Evolutionary conservation across 2,888 invertebrate species (phyloP).

Genomic region (Oscheius myriophilus): DNA sequence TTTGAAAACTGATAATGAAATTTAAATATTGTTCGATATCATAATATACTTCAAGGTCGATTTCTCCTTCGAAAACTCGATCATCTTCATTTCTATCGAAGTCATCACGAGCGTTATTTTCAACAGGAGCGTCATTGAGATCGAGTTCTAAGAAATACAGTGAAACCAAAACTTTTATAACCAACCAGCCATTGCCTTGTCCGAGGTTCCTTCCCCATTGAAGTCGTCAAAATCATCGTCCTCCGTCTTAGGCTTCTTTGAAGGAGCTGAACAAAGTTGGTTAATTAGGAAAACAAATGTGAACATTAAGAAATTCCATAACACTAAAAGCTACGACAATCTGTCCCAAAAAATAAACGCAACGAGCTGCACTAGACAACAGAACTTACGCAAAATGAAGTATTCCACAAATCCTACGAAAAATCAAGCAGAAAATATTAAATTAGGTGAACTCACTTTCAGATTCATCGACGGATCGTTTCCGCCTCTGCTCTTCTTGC

Average conservation of each 20-base stretch:
- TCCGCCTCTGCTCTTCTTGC: constrained; percentile 12
- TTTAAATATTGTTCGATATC: neutral
- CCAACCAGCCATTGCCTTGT: too few species aligned
- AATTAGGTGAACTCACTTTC: constrained; percentile 17
- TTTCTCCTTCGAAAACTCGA: constrained; percentile 18
- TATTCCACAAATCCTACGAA: constrained; percentile 17
- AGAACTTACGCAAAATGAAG: constrained; percentile 23
- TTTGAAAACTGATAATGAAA: too few species aligned
- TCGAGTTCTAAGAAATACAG: constrained; percentile 20
- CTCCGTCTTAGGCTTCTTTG: constrained; percentile 3
- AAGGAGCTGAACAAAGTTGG: neutral
- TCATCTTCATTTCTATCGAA: constrained; percentile 20
- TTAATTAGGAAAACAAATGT: too few species aligned
- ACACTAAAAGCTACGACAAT: too few species aligned
- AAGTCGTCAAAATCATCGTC: constrained; percentile 23
- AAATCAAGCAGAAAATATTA: neutral
- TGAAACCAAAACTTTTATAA: too few species aligned
- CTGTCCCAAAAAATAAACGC: too few species aligned
- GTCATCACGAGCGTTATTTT: constrained; percentile 4
- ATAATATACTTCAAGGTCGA: constrained; percentile 11
- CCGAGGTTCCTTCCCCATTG: constrained; percentile 16
- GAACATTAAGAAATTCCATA: too few species aligned
- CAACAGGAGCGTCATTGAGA: constrained; percentile 12
- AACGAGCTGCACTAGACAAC: neutral
- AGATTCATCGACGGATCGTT: constrained; percentile 7